Conservation (phyloP, 2,113 vertebrate genomes). For the Empidonax alnorum region DNA sequence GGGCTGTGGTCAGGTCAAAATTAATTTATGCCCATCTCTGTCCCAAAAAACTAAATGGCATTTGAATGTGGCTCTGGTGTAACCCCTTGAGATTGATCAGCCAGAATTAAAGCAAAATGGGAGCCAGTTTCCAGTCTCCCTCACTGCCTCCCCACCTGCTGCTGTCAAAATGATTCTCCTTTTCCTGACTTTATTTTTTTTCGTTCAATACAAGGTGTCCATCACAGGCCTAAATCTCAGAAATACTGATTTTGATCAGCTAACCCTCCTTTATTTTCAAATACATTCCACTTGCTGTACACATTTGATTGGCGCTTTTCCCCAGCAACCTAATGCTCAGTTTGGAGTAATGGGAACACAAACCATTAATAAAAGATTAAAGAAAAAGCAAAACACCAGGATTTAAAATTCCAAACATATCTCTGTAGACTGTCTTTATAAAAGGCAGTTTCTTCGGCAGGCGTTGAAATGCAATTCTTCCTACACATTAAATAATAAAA, state of each 20-base stretch:
- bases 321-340: slow-evolving; percentile 42
- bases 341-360: slow-evolving; percentile 71
- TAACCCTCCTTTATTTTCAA: slow-evolving; percentile 55
- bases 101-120: slow-evolving; percentile 4
- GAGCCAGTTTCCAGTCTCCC: background rate
- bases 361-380: slow-evolving; percentile 78
- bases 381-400: slow-evolving; percentile 57
- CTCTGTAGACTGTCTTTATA: slow-evolving; percentile 72
- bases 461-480: slow-evolving; percentile 69
- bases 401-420: slow-evolving; percentile 75
- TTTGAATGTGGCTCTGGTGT: background rate
- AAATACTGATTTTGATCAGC: slow-evolving; percentile 47
- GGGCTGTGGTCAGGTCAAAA: background rate
- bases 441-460: slow-evolving; percentile 65
- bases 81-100: background rate
- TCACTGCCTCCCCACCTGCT: background rate
- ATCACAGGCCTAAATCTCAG: slow-evolving; percentile 17
- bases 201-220: slow-evolving; percentile 12
- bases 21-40: background rate
- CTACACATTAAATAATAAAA: slow-evolving; percentile 74
- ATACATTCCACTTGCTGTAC: slow-evolving; percentile 25
- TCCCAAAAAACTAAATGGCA: background rate
- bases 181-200: background rate
- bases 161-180: slow-evolving; percentile 25
- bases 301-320: slow-evolving; percentile 46